Conservation (phyloP, 2,888 invertebrate species). For the Brachycybe producta region DNA sequence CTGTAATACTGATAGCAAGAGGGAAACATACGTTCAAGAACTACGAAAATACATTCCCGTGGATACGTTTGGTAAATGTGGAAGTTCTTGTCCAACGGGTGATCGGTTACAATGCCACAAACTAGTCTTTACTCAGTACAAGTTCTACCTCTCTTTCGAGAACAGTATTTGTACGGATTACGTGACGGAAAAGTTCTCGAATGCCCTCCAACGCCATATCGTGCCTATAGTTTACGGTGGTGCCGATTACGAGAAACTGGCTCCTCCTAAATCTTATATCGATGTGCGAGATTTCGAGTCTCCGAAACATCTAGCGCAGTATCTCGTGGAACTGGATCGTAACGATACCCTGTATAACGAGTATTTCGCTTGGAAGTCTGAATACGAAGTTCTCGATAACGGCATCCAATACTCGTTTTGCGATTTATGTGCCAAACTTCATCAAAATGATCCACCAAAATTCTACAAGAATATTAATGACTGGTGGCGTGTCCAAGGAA, state of each 20-base stretch:
- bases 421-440: constrained; percentile 11
- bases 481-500: too few relatives aligned
- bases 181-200: constrained; percentile 21
- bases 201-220: background rate
- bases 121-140: constrained; percentile 13
- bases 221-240: constrained; percentile 19
- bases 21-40: constrained; percentile 15
- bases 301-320: constrained; percentile 8
- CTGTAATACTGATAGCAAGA: constrained; percentile 23
- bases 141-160: constrained; percentile 23
- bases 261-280: constrained; percentile 13
- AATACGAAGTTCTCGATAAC: background rate
- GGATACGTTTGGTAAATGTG: constrained; percentile 19
- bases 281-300: constrained; percentile 8
- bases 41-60: constrained; percentile 16
- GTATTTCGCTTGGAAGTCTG: constrained; percentile 6
- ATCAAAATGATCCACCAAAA: background rate
- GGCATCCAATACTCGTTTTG: background rate
- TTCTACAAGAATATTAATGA: constrained; percentile 9
- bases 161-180: constrained; percentile 22
- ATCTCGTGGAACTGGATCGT: background rate
- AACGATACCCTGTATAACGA: constrained; percentile 9
- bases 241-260: constrained; percentile 6
- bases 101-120: background rate
- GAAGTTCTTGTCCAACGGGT: constrained; percentile 3